Conservation (phyloP, 2,888 invertebrate species). For the Thecocarcelia acutangulata region DNA sequence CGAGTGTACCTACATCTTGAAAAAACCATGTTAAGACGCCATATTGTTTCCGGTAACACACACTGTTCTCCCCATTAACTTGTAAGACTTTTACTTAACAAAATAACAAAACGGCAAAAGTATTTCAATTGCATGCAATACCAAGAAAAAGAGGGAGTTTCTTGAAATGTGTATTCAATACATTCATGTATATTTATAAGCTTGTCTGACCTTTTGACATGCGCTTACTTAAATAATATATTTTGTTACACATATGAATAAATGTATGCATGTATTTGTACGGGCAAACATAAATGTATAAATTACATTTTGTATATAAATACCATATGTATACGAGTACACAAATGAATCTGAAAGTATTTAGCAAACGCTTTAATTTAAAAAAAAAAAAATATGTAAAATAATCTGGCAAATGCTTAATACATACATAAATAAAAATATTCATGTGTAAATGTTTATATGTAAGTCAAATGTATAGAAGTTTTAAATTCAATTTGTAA, state of each 20-base stretch:
- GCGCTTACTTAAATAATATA: constrained; percentile 68
- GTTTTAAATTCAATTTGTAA: too few relatives aligned
- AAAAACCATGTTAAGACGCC: constrained; percentile 52
- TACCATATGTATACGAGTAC: background rate
- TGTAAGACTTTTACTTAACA: constrained; percentile 54
- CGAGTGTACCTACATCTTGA: constrained; percentile 20
- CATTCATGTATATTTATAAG: constrained; percentile 64
- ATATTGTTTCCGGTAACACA: constrained; percentile 67
- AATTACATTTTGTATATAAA: constrained; percentile 34
- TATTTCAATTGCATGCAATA: constrained; percentile 25
- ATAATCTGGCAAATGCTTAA: background rate
- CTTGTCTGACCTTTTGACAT: constrained; percentile 69
- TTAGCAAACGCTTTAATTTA: background rate
- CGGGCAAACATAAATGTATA: constrained; percentile 32
- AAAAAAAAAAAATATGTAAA: background rate
- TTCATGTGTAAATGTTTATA: background rate
- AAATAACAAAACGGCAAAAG: constrained; percentile 36
- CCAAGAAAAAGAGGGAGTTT: constrained; percentile 59
- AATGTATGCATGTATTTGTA: background rate
- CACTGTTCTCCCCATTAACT: constrained; percentile 45
- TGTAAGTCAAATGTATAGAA: too few relatives aligned
- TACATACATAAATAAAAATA: background rate
- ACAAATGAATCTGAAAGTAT: background rate
- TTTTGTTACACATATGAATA: constrained; percentile 58
- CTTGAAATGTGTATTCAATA: constrained; percentile 60